A percentile compares a stretch with the other conserved stretches of the same genome.
phyloP scores from a whole-genome alignment of 2,113 vertebrate species.

The Gila orcuttii region DNA sequence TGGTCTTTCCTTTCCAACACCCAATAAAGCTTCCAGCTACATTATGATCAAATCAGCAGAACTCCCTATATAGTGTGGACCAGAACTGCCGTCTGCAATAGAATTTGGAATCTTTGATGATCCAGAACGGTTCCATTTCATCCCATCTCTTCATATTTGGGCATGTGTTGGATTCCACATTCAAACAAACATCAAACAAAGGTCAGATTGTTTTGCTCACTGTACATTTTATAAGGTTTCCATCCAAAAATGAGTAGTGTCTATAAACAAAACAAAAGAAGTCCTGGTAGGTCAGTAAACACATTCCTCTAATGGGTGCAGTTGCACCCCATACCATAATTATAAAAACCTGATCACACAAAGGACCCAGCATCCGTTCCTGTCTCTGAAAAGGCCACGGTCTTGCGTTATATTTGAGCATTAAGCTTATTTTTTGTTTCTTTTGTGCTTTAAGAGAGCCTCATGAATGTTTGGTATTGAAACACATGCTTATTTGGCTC shows the following conservation, averaged over 20 bases:
- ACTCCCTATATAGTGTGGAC: neutral
- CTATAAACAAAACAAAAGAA: slow-evolving; percentile 61
- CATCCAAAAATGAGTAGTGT: slow-evolving; percentile 56
- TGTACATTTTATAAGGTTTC: slow-evolving; percentile 22
- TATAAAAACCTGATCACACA: slow-evolving; percentile 29
- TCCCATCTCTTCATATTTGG: slow-evolving; percentile 4
- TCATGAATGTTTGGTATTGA: neutral
- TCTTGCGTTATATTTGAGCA: neutral
- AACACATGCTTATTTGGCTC: neutral
- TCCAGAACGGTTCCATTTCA: slow-evolving; percentile 2
- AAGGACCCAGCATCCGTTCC: neutral
- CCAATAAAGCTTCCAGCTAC: slow-evolving; percentile 16
- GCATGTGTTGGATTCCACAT: slow-evolving; percentile 38
- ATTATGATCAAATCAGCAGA: slow-evolving; percentile 27
- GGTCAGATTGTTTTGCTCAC: slow-evolving; percentile 26
- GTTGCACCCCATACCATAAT: slow-evolving; percentile 61
- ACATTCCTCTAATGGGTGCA: neutral
- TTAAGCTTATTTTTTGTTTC: neutral
- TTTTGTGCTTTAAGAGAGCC: neutral
- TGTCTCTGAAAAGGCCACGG: neutral
- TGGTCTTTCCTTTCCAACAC: neutral
- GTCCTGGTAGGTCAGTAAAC: slow-evolving; percentile 16
- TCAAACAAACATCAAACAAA: slow-evolving; percentile 47
- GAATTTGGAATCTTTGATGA: slow-evolving; percentile 11
- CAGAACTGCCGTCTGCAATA: slow-evolving; percentile 10